Evolutionary conservation across 2,888 invertebrate genomes (phyloP).

Genomic region (Drosophila birchii): DNA sequence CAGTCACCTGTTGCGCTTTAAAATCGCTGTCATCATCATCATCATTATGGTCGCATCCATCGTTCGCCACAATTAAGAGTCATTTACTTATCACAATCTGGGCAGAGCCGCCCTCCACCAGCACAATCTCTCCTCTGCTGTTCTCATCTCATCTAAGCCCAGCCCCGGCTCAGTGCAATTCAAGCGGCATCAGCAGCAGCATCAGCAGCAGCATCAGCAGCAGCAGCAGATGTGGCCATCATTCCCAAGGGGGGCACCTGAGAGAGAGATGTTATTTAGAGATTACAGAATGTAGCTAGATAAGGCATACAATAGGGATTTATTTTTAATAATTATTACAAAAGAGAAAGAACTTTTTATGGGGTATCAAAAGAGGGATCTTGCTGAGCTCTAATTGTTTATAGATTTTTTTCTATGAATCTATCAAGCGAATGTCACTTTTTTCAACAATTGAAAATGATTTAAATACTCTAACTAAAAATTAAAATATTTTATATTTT

Average conservation of each 20-base stretch:
- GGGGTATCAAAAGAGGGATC: too few relatives aligned
- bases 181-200: conserved; percentile 19
- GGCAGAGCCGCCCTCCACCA: conserved; percentile 2
- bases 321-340: not conserved
- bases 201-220: conserved; percentile 4
- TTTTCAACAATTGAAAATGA: too few relatives aligned
- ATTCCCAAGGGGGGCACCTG: conserved; percentile 17
- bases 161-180: conserved; percentile 37
- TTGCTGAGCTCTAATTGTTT: too few relatives aligned
- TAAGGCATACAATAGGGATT: too few relatives aligned
- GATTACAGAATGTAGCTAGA: conserved; percentile 2
- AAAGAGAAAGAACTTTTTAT: too few relatives aligned
- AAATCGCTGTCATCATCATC: conserved; percentile 29
- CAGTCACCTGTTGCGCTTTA: conserved; percentile 32
- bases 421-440: too few relatives aligned
- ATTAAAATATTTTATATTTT: too few relatives aligned
- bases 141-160: conserved; percentile 43
- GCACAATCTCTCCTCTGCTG: conserved; percentile 3
- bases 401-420: too few relatives aligned
- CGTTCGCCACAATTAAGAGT: conserved; percentile 35
- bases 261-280: not conserved
- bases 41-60: conserved; percentile 33
- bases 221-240: conserved; percentile 23
- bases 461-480: too few relatives aligned
- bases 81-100: conserved; percentile 39